Percentiles rank a stretch among this genome's conserved stretches.
Conservation (phyloP, 2,888 invertebrate genomes). For the Apotomis capreana region DNA sequence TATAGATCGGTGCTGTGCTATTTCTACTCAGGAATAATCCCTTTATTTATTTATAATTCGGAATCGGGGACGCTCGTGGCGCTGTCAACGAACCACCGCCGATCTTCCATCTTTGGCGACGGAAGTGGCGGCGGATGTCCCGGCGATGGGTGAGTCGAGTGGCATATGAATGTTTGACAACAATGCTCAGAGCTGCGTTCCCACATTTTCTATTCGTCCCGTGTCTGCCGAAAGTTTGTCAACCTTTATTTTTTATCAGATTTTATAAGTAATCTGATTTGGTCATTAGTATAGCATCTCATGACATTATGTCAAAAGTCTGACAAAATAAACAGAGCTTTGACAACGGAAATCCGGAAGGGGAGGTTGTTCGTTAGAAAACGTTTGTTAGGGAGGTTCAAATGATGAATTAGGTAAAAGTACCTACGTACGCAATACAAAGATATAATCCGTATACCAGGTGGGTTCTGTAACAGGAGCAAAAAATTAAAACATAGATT, state of each 20-base stretch:
- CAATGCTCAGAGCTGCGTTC: conserved; percentile 72
- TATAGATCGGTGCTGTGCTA: conserved; percentile 46
- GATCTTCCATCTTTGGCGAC: conserved; percentile 82
- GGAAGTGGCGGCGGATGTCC: conserved; percentile 82
- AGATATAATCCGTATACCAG: too few relatives aligned
- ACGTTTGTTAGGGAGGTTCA: too few relatives aligned
- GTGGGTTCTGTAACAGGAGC: too few relatives aligned
- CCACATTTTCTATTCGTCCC: conserved; percentile 79
- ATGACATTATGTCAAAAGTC: too few relatives aligned
- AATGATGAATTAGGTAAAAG: too few relatives aligned
- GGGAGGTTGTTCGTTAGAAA: too few relatives aligned
- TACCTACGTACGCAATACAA: too few relatives aligned
- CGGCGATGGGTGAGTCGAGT: conserved; percentile 79
- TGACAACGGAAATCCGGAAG: too few relatives aligned
- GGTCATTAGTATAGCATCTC: neutral
- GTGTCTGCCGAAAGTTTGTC: conserved; percentile 81
- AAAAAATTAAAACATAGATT: too few relatives aligned
- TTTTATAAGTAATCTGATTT: conserved; percentile 7
- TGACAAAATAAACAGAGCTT: too few relatives aligned
- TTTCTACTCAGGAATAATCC: conserved; percentile 53
- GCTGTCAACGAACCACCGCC: conserved; percentile 77
- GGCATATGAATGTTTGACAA: conserved; percentile 80
- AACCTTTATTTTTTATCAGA: conserved; percentile 64
- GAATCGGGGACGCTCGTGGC: conserved; percentile 56
- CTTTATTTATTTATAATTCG: conserved; percentile 58